Evolutionary conservation across 2,888 invertebrate genomes (phyloP).

Genomic region (Ormyrus thymus): DNA sequence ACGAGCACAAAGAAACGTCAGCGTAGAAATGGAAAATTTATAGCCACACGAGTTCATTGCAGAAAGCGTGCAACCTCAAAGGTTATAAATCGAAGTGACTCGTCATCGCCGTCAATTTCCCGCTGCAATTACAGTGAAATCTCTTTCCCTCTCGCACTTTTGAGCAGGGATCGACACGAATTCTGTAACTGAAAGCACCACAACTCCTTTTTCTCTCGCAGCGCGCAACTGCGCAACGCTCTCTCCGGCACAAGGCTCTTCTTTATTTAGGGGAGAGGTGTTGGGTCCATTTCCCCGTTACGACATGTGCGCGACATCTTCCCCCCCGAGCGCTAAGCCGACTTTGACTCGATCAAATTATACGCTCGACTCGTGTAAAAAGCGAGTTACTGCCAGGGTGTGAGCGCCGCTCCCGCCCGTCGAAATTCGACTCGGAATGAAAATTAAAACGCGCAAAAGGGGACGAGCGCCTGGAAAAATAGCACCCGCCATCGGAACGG

Average conservation of each 20-base stretch:
- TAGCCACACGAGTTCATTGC: neutral
- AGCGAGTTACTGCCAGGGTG: neutral
- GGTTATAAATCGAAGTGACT: slow-evolving; percentile 44
- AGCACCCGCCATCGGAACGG: neutral
- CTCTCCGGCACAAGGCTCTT: slow-evolving; percentile 20
- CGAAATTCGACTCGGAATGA: slow-evolving; percentile 50
- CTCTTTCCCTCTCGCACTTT: slow-evolving; percentile 17
- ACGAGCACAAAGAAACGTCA: too few relatives aligned
- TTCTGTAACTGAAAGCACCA: too few relatives aligned
- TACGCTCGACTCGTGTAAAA: slow-evolving; percentile 42
- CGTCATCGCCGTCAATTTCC: slow-evolving; percentile 39
- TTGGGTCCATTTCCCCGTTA: slow-evolving; percentile 35
- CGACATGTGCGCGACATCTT: slow-evolving; percentile 1
- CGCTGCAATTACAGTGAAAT: slow-evolving; percentile 35
- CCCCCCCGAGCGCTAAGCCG: slow-evolving; percentile 14
- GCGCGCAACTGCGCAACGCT: neutral
- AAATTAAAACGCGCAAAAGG: slow-evolving; percentile 36
- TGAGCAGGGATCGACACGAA: neutral
- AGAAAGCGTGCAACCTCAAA: slow-evolving; percentile 27
- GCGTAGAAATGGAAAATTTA: slow-evolving; percentile 23
- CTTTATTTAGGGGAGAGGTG: slow-evolving; percentile 36
- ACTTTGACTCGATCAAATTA: slow-evolving; percentile 44
- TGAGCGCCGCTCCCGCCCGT: neutral
- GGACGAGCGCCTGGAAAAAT: slow-evolving; percentile 29
- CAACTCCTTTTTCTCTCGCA: neutral